phyloP scores from a whole-genome alignment of 2,113 vertebrate genomes.

The Paramisgurnus dabryanus region DNA sequence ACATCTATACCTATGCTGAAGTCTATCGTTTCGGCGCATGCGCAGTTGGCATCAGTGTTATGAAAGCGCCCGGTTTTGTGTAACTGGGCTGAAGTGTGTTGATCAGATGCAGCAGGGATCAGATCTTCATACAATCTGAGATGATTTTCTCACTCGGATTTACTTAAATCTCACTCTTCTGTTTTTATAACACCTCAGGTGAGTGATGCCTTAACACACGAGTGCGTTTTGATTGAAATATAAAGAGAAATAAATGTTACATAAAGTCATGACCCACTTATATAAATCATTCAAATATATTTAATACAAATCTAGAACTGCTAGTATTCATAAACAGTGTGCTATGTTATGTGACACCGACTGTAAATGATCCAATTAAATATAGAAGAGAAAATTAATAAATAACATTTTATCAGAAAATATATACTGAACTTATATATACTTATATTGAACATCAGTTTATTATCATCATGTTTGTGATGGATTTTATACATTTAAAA shows the following conservation, averaged over 20 bases:
- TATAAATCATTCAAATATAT: not conserved
- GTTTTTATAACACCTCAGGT: constrained; percentile 28
- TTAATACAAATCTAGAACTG: no score
- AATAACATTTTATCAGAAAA: no score
- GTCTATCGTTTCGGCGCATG: constrained; percentile 18
- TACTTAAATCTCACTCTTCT: constrained; percentile 12
- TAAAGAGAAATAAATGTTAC: not conserved
- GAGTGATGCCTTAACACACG: not conserved
- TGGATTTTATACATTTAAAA: not conserved
- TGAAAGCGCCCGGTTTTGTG: constrained; percentile 39
- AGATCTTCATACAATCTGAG: not conserved
- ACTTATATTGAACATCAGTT: no score
- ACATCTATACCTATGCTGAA: not conserved
- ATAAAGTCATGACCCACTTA: not conserved
- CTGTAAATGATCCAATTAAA: not conserved
- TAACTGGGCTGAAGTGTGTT: not conserved
- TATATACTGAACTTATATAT: no score
- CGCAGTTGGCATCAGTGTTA: constrained; percentile 48
- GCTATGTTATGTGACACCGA: no score
- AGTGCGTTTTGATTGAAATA: not conserved
- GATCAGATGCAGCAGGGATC: not conserved
- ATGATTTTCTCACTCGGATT: constrained; percentile 36
- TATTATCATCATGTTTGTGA: no score
- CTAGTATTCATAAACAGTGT: no score
- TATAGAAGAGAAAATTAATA: no score